phyloP scores from a whole-genome alignment of 2,113 vertebrate species.

The Pollimyrus isidori region DNA sequence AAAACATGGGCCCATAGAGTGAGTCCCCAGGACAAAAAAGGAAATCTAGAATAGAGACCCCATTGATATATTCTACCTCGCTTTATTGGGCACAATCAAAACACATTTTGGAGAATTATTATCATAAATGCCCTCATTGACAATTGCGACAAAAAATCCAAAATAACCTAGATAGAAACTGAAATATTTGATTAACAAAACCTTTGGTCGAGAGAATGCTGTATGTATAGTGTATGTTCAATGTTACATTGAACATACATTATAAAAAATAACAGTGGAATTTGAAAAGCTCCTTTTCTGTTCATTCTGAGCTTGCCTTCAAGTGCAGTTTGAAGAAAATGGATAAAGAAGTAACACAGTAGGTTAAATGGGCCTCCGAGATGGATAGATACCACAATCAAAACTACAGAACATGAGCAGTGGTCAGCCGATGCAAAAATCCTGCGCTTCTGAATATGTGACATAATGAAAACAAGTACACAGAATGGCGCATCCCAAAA shows the following conservation, averaged over 20 bases:
- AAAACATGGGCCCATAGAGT: background rate
- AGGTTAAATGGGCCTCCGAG: background rate
- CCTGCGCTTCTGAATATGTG: background rate
- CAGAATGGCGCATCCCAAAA: background rate
- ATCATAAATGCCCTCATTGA: background rate
- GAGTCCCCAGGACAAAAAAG: background rate
- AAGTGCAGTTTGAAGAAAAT: background rate
- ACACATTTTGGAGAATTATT: background rate
- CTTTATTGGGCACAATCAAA: background rate
- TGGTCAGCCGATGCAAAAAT: background rate
- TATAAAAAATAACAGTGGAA: background rate
- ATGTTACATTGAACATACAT: background rate
- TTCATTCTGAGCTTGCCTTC: background rate
- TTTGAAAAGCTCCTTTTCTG: background rate
- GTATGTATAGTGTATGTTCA: no score
- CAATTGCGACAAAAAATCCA: background rate
- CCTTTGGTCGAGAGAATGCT: background rate
- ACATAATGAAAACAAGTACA: conserved; percentile 2
- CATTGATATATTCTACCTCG: background rate
- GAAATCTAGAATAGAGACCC: no score
- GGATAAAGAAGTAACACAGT: background rate
- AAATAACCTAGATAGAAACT: background rate
- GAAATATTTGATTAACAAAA: background rate
- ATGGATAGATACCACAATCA: background rate
- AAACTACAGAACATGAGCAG: background rate